Evolutionary conservation across 2,113 vertebrate genomes (phyloP), one percentile per base, ranked within the genome.

Genomic region (Lutjanus erythropterus): DNA sequence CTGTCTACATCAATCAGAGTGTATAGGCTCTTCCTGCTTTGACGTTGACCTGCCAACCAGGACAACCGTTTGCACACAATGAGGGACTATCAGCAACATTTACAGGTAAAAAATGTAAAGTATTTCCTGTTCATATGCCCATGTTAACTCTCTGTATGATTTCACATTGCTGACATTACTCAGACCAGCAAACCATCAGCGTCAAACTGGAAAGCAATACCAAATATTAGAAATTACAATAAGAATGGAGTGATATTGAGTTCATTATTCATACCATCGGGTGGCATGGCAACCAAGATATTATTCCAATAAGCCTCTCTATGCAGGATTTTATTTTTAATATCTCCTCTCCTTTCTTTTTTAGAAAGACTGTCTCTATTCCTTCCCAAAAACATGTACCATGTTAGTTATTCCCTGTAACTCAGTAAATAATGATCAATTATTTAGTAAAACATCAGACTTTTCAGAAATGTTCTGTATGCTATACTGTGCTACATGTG

Each of bases 201-300:
- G 58, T 60, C 58, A 60, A 23, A 59, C 31, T 59, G 56, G 56
- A 21, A 37, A 39, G 21, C 58, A 7, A 39, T 23, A 39, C 33
- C 33, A 23, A 37, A n/a, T 23, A 39, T 61, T 37, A 25, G 3
- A 25, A 39, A 16, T 39, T 61, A 41, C 59, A 23, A 25, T 23
- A 23, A 23, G 35, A 61, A 25, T 39, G 12, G 35, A 25, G 21
- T 61, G 14, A 41, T 25, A 61, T 39, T 61, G 14, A 41, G 41
- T 61, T 25, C 35, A 62, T 62, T 62, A 62, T 41, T 41, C 23
- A 62, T 62, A 62, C 59, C 14, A 62, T 27, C 1, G 3, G 37
- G 59, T 62, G 37, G 11, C 59, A 62, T 41, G 37, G 59, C n/a
- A 62, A 62, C 59, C 4, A 16, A 61, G 11, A 62, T 16, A 41